Evolutionary conservation across 2,113 vertebrate species (phyloP), one percentile per base, ranked within the genome.

Genomic region (Gymnorhina tibicen): DNA sequence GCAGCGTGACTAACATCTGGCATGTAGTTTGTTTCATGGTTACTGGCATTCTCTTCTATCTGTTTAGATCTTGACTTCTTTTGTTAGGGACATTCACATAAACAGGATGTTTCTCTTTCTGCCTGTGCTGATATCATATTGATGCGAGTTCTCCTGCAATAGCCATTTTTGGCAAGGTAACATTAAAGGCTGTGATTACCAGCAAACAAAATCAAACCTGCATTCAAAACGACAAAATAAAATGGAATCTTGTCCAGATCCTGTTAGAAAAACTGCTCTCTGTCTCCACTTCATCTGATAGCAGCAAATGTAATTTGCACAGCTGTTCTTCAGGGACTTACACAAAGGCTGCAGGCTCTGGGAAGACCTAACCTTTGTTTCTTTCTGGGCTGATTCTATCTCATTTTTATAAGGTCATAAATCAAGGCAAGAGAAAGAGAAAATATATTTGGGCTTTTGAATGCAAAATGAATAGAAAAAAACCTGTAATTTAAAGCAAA

Each of bases 271-370:
- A 97, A 81, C 80, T 94, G 74, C 69, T 93, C 63, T 69, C 85
- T 70, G 42, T 66, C 94, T 97, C 92, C 88, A 85, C 91, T 96
- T 96, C 39, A 94, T 82, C 59, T 56, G 87, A 90, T 92, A 85
- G 95, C 76, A 80, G 83, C 72, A 95, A 97, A 98, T 89, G 93
- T 96, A 97, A 97, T 98, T 97, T 98, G 94, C 96, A 88, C 62
- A 97, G 96, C 32, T 85, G 93, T 92, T 95, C 94, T 94, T 85
- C 79, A 91, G 93, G 93, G 95, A 97, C 92, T 96, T 82, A 87
- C 73, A 96, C 83, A 93, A 97, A 95, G 63, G 91, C 90, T 96
- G 97, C 74, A 84, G 95, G 96, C 78, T 92, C 87, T 77, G 78
- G 80, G 91, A 97, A 66, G 69, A 93, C 80, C 89, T 96, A 94